phyloP scores from a whole-genome alignment of 2,888 invertebrate genomes.

The Noctua fimbriata region DNA sequence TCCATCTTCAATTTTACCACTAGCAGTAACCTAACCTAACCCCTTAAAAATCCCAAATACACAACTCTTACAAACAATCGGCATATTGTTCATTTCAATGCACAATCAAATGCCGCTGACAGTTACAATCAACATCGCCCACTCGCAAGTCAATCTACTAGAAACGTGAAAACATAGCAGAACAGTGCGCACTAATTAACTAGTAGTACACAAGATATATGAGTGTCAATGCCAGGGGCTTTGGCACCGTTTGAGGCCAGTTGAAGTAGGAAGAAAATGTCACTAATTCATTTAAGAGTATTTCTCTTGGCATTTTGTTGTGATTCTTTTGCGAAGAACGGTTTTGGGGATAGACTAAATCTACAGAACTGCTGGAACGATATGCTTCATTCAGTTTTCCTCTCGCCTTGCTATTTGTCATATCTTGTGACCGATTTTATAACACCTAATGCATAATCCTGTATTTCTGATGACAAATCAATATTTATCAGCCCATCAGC shows the following conservation, averaged over 20 bases:
- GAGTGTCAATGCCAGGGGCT: constrained; percentile 58
- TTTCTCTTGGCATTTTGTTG: neutral
- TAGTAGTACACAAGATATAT: constrained; percentile 31
- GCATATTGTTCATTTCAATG: constrained; percentile 31
- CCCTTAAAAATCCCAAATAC: neutral
- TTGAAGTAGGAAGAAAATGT: constrained; percentile 45
- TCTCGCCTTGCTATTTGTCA: neutral
- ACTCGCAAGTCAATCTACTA: constrained; percentile 34
- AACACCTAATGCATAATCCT: neutral
- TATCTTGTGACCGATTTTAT: too few relatives aligned
- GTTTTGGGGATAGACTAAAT: neutral
- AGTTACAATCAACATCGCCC: constrained; percentile 45
- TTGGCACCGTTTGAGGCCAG: constrained; percentile 48
- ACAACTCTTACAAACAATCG: neutral
- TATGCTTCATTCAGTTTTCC: neutral
- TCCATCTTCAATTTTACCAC: neutral
- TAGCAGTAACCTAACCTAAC: too few relatives aligned
- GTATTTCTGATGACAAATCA: neutral
- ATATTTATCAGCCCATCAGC: neutral
- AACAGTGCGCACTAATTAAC: constrained; percentile 51
- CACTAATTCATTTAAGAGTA: constrained; percentile 7
- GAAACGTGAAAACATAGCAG: constrained; percentile 38
- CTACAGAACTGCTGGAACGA: neutral
- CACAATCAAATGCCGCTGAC: constrained; percentile 28
- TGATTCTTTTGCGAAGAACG: neutral